Evolutionary conservation across 2,888 invertebrate genomes (phyloP), one percentile per base, ranked within the genome.

Genomic region (Folsomia candida): DNA sequence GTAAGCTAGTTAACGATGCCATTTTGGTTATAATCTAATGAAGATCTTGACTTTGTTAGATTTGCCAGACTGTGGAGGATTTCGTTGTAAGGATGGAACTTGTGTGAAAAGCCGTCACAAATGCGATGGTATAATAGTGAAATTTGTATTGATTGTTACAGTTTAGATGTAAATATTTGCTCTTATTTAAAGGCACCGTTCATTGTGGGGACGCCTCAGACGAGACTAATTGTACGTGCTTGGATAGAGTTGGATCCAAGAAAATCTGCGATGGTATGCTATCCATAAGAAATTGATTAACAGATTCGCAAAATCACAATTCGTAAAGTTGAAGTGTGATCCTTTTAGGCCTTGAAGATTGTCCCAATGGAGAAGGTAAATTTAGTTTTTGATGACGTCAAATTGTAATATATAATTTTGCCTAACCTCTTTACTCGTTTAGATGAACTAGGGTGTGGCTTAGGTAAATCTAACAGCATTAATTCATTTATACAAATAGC

Each of bases 201-300:
- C 67, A 74, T 2, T 94, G 94, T 81, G 80, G 84, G 0, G 93
- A 93, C 81, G 88, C 88, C 0, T 92, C 91, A 78, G 94, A 94
- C 80, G 94, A 94, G 82, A 83, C 85, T 0, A 84, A 84, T 14
- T 94, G 94, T 80, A 86, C 87, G 0, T 94, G 94, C 81, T 88
- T 86, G 70, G 85, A 88, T n/a, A 87, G 91, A 70, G 86, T 93
- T 14, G 86, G 87, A 20, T 84, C 84, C 60, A 84, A 87, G 2
- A 87, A 90, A 76, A 82, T 89, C 0, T 94, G 94, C 81, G 94
- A 94, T 82, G 91, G 91, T 18, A 20, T 9, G 20, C n/a, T n/a
- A n/a, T n/a, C n/a, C n/a, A n/a, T n/a, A n/a, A n/a, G n/a, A n/a
- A n/a, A 58, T 18, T 9, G 20, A 14, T 58, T 58, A n/a, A 58